Percentiles rank a stretch among this genome's conserved stretches.
phyloP scores from a whole-genome alignment of 2,797 vertebrate species.

The Poeciliopsis gracilis region DNA sequence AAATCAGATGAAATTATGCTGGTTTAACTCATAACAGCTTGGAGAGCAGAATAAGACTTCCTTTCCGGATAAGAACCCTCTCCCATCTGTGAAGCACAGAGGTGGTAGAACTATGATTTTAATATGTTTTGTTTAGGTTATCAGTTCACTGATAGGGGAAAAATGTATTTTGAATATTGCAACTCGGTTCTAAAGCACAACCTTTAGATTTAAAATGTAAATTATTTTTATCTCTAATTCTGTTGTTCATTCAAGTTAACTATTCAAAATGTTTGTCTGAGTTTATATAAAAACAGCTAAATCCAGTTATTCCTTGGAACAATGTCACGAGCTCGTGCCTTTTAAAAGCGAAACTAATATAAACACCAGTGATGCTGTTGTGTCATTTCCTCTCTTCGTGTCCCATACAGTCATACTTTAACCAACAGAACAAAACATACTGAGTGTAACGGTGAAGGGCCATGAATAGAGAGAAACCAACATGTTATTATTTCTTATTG shows the following conservation, averaged over 20 bases:
- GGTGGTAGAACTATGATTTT: background rate
- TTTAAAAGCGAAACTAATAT: background rate
- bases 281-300: background rate
- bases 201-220: background rate
- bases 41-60: background rate
- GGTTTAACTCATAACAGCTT: background rate
- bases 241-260: background rate
- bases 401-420: slow-evolving; percentile 23
- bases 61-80: background rate
- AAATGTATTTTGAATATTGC: background rate
- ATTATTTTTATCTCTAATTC: background rate
- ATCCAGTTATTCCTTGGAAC: background rate
- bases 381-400: slow-evolving; percentile 18
- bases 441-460: slow-evolving; percentile 39
- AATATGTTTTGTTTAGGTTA: background rate
- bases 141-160: background rate
- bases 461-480: slow-evolving; percentile 59
- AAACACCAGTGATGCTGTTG: slow-evolving; percentile 24
- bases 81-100: background rate
- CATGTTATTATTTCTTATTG: slow-evolving; percentile 78
- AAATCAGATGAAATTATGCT: background rate
- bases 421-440: slow-evolving; percentile 28
- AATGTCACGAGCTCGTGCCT: background rate
- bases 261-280: background rate
- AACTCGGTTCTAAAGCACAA: background rate